Base-by-base conservation (phyloP, 2,113 vertebrate species). In the Hypanus sabinus region DNA sequence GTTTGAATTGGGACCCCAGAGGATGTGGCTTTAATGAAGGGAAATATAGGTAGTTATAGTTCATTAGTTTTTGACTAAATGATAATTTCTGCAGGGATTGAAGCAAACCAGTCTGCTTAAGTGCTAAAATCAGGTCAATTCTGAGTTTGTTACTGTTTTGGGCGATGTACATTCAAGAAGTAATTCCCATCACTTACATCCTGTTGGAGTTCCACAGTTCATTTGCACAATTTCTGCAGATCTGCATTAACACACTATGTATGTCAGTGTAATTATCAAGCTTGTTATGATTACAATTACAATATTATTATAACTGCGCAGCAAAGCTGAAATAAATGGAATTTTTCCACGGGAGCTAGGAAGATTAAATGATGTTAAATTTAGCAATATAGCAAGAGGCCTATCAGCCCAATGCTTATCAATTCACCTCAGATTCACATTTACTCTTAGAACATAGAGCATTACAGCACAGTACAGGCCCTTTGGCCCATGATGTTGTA, bases 61-160 rank as follows among this genome's bases (percentile, higher is more conserved):
- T 90, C 85, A 68, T 90, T 60, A 68, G 85, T 90, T 90, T 90
- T 65, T 65, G 60, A 65, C 85, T 20, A 90, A 90, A 90, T 65
- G 85, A 90, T 65, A 90, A 90, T 65, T 33, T 60, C 33, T 90
- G 65, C 20, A 60, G 85, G 85, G 30, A 65, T 65, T 90, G 60
- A 90, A 65, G 60, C 30, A 65, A 90, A 18, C 5, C 30, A 65
- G 30, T 33, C 60, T 90, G 60, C 85, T 90, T 62, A 90, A 65
- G 60, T 90, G n/a, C 62, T 33, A 90, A 65, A n/a, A 90, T 90
- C 60, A 90, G 60, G 30, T 62, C 60, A 90, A 65, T 8, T 90
- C 65, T 90, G 30, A 68, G 60, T 90, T 90, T 57, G 14, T 90
- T 33, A 65, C 60, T 62, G 30, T 14, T 90, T 65, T 20, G 65